phyloP scores from a whole-genome alignment of 2,888 invertebrate species.

The Julus scandinavius region DNA sequence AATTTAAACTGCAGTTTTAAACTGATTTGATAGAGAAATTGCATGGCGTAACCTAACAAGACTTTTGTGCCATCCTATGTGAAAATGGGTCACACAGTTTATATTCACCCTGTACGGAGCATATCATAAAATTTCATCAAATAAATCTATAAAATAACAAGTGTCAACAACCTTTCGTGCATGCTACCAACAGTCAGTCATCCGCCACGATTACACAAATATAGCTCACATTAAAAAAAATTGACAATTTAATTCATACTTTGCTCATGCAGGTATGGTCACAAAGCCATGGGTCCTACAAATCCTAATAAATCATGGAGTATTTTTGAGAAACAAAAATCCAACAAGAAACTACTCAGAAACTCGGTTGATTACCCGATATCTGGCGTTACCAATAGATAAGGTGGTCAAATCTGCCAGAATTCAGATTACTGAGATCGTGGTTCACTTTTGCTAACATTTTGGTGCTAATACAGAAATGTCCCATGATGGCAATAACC shows the following conservation, averaged over 20 bases:
- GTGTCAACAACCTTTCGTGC: constrained; percentile 36
- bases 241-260: not conserved
- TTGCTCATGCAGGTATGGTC: no score
- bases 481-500: not conserved
- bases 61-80: not conserved
- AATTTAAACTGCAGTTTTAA: no score
- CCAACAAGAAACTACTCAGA: no score
- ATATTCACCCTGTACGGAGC: not conserved
- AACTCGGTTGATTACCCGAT: not conserved
- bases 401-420: not conserved
- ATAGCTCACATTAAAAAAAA: not conserved
- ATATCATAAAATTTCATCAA: not conserved
- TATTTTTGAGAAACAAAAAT: no score
- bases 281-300: no score
- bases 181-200: not conserved
- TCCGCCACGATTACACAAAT: not conserved
- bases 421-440: not conserved
- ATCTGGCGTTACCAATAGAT: not conserved
- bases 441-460: no score
- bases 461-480: not conserved
- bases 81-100: not conserved
- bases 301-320: no score
- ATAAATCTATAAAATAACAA: constrained; percentile 21
- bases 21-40: no score
- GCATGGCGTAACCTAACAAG: not conserved